phyloP scores from a whole-genome alignment of 2,888 invertebrate genomes.

The Dysmachus trigonus region DNA sequence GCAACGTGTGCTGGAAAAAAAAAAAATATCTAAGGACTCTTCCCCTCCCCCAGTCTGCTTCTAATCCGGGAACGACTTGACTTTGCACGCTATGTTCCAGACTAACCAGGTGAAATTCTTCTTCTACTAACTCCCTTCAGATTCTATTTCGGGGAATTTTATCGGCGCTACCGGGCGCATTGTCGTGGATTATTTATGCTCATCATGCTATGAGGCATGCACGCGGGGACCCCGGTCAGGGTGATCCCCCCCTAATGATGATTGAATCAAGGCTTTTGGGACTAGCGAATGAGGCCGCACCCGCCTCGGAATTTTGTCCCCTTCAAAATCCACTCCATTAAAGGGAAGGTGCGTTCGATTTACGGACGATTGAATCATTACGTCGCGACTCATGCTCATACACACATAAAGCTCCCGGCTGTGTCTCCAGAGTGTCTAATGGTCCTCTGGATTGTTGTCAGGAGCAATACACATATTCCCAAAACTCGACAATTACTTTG shows the following conservation, averaged over 20 bases:
- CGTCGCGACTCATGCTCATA: background rate
- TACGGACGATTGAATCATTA: background rate
- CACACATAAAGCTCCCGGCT: background rate
- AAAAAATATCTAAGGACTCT: background rate
- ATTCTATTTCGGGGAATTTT: background rate
- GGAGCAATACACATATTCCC: background rate
- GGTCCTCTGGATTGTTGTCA: background rate
- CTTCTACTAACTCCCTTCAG: background rate
- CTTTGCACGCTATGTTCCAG: constrained; percentile 37
- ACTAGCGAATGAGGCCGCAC: background rate
- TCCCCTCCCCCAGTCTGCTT: background rate
- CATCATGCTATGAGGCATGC: background rate
- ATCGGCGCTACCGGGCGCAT: background rate
- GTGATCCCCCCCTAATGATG: constrained; percentile 14
- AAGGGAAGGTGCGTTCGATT: constrained; percentile 7
- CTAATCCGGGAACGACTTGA: constrained; percentile 8
- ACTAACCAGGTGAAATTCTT: constrained; percentile 39
- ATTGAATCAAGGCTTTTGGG: background rate
- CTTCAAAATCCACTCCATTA: background rate
- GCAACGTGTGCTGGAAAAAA: background rate
- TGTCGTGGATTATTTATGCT: background rate
- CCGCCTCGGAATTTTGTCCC: background rate
- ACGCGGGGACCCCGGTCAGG: background rate
- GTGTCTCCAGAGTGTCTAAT: background rate
- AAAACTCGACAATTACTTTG: background rate